Evolutionary conservation across 2,888 invertebrate genomes (phyloP), one percentile per base, ranked within the genome.

Genomic region (Nysson spinosus): DNA sequence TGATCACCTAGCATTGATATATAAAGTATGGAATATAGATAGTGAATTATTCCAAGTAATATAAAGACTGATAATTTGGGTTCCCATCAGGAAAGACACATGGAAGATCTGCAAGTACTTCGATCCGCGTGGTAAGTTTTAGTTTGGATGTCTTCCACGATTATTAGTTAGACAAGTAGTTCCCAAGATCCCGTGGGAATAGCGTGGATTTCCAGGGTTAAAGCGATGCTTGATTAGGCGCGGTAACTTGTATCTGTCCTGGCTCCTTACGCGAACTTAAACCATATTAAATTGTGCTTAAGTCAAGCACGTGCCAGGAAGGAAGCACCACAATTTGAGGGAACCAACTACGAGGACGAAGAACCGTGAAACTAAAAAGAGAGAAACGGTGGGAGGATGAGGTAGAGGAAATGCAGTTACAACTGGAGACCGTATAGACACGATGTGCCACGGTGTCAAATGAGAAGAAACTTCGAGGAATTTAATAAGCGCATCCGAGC

Each of bases 221-320:
- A 83, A 85, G 81, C 72, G 82, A 75, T 72, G 81, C 83, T 85
- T 83, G 85, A 84, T 85, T 85, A 84, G 84, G 83, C 81, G 74
- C 73, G 70, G 76, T 76, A 83, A 83, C 82, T 81, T 79, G 82
- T 83, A 80, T 78, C 80, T 80, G 75, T 77, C 65, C 73, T 69
- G 57, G 61, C 46, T 50, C 51, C 69, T 64, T 57, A 52, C 77
- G 51, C 65, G 73, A 85, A 83, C 84, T 85, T 85, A 74, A 81
- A 85, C 81, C 84, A 79, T 84, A 86, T 86, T 85, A 86, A 85
- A 87, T 85, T 85, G 84, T 81, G 78, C 82, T 85, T 80, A 78
- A 85, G 82, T 81, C 80, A 78, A 80, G 81, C 80, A 77, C 80
- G 79, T 79, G 81, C 74, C 68, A n/a, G n/a, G n/a, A n/a, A n/a